A percentile compares a stretch with the other conserved stretches of the same genome.
Evolutionary conservation across 2,113 vertebrate genomes (phyloP).

Genomic region (Saguinus imperator): DNA sequence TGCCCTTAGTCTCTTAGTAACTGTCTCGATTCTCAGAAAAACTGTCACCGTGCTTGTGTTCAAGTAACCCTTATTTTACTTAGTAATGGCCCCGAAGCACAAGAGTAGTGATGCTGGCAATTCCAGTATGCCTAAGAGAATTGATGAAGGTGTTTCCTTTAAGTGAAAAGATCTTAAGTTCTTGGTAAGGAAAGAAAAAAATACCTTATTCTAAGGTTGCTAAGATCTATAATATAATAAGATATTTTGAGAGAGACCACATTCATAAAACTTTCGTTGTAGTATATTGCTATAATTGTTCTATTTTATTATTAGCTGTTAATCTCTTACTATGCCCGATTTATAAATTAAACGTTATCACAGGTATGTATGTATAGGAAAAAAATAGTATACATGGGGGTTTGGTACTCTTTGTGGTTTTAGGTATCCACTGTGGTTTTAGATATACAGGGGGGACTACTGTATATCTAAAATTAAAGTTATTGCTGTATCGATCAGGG

Average conservation of each 20-base stretch:
- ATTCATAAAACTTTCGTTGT: neutral
- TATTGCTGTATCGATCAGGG: neutral
- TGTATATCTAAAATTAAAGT: neutral
- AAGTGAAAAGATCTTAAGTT: neutral
- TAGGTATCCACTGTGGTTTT: neutral
- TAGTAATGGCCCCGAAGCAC: neutral
- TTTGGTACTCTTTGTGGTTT: neutral
- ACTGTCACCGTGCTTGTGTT: neutral
- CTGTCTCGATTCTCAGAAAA: neutral
- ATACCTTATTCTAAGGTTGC: neutral
- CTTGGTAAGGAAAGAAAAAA: neutral
- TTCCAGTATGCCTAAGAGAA: neutral
- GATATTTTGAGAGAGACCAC: neutral
- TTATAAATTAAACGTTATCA: neutral
- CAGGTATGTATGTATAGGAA: neutral
- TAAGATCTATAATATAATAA: neutral
- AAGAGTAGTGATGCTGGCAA: neutral
- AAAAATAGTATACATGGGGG: neutral
- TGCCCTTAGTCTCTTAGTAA: neutral
- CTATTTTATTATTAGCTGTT: neutral
- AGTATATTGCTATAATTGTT: neutral
- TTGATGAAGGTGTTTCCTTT: neutral
- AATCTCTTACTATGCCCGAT: neutral
- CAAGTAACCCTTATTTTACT: neutral
- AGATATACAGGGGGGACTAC: neutral